Conservation (phyloP, 1,140 invertebrate genomes). For the Harlomillsia oculata region DNA sequence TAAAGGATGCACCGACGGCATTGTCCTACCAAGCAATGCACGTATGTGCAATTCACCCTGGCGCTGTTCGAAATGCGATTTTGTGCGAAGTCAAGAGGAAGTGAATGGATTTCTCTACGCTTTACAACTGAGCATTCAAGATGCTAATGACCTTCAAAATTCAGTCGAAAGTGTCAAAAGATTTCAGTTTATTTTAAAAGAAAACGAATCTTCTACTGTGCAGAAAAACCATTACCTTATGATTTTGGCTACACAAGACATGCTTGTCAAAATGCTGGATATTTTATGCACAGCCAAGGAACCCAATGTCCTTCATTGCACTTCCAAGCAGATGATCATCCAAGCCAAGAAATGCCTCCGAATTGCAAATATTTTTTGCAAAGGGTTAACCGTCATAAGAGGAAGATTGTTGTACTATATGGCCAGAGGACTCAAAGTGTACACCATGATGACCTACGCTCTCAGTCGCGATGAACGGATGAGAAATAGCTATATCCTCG, state of each 20-base stretch:
- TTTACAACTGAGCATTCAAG: background rate
- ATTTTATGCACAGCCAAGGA: background rate
- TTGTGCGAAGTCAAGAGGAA: background rate
- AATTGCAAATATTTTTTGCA: background rate
- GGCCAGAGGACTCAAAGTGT: slow-evolving; percentile 5
- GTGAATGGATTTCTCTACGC: background rate
- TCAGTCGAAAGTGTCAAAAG: background rate
- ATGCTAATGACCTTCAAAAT: background rate
- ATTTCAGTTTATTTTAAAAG: background rate
- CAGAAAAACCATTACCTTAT: background rate
- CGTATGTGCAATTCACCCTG: background rate
- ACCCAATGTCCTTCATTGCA: background rate
- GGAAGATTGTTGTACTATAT: slow-evolving; percentile 10
- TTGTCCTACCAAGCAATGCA: background rate
- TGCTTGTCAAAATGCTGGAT: slow-evolving; percentile 1
- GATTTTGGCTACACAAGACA: background rate
- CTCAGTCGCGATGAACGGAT: background rate
- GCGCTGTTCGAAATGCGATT: background rate
- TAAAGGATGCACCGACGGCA: background rate
- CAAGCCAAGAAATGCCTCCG: slow-evolving; percentile 1
- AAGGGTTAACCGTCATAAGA: background rate
- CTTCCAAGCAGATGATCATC: background rate
- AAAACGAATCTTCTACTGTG: background rate
- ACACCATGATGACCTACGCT: background rate
- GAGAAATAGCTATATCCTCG: background rate